Conservation (phyloP, 2,888 invertebrate species). For the Perizoma affinitatum region DNA sequence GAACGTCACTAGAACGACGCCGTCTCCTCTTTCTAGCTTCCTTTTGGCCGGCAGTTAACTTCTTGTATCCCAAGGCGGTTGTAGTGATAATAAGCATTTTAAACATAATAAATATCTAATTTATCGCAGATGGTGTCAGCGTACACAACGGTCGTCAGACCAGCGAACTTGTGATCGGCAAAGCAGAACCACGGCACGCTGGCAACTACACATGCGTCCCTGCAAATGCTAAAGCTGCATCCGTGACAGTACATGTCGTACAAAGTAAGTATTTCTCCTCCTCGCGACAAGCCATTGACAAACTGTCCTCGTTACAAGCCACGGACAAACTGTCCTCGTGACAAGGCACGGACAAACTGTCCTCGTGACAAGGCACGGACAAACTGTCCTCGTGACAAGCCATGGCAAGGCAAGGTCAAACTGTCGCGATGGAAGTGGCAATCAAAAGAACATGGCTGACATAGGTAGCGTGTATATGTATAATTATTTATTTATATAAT, state of each 20-base stretch:
- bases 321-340: background rate
- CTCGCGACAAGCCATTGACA: background rate
- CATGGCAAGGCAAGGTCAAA: background rate
- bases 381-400: too few species aligned
- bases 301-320: background rate
- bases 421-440: too few species aligned
- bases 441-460: too few species aligned
- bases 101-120: background rate
- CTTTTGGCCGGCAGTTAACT: too few species aligned
- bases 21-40: too few species aligned
- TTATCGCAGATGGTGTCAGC: conserved; percentile 80
- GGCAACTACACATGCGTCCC: conserved; percentile 93
- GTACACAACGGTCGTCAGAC: conserved; percentile 84
- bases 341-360: background rate
- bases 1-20: too few species aligned
- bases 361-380: too few species aligned
- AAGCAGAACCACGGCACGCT: conserved; percentile 87
- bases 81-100: too few species aligned
- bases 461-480: too few species aligned
- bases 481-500: too few species aligned
- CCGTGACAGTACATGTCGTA: conserved; percentile 89
- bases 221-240: conserved; percentile 89
- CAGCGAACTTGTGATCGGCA: conserved; percentile 87
- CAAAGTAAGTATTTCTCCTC: conserved; percentile 78
- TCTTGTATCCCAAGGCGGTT: too few species aligned